Conservation (phyloP, 2,113 vertebrate genomes). For the Serilophus lunatus region DNA sequence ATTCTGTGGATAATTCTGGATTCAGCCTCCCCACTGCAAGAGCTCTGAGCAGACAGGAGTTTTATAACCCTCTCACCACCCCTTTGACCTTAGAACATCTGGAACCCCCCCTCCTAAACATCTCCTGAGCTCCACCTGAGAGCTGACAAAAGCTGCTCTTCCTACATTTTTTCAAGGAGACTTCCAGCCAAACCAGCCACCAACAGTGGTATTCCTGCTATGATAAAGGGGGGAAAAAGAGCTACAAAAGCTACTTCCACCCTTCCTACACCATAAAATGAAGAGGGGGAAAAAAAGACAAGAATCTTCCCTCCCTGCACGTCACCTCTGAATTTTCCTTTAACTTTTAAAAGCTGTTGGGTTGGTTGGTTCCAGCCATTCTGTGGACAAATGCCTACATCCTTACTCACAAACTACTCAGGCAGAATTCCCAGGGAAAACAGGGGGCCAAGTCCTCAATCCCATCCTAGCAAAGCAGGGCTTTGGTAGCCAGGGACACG, state of each 20-base stretch:
- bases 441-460: not conserved
- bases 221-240: not conserved
- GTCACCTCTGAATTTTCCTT: slow-evolving; percentile 28
- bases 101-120: not conserved
- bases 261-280: not conserved
- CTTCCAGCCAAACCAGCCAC: not conserved
- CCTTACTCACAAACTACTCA: slow-evolving; percentile 25
- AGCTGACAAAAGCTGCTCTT: not conserved
- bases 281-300: fast-evolving
- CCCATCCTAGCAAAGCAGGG: not conserved
- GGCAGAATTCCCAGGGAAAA: slow-evolving; percentile 25
- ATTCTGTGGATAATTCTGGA: fast-evolving
- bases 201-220: not conserved
- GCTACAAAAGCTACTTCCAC: not conserved
- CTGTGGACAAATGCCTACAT: slow-evolving; percentile 31
- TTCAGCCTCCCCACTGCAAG: not conserved
- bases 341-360: slow-evolving; percentile 10
- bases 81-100: too few relatives aligned
- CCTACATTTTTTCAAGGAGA: not conserved
- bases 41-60: not conserved
- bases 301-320: not conserved
- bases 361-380: slow-evolving; percentile 24
- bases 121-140: not conserved
- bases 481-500: not conserved
- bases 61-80: not conserved